These are phyloP conservation scores for Pangasius larnaudii DNA, from an alignment of 2,797 vertebrate genomes.

Conservation along the genomic window DNA sequence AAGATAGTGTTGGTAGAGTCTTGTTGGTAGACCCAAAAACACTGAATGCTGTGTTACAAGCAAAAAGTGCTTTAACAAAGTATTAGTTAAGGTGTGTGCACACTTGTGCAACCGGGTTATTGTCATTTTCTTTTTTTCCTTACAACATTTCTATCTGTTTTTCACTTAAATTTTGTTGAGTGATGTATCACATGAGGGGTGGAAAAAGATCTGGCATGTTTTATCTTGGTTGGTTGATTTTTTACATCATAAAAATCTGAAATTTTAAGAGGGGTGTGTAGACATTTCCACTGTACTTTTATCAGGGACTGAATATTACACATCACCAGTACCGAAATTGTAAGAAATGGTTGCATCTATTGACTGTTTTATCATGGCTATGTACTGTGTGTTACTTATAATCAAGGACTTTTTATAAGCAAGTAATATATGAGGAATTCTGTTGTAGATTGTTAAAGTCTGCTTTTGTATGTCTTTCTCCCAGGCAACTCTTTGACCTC, in stretches of 20 bases:
- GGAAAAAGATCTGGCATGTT: not conserved
- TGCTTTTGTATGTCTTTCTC: not conserved
- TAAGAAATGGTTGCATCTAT: not conserved
- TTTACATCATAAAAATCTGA: not conserved
- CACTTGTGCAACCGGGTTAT: not conserved
- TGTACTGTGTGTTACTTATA: not conserved
- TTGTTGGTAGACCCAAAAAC: not conserved
- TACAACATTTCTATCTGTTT: too few species aligned
- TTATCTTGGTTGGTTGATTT: not conserved
- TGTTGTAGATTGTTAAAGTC: too few species aligned
- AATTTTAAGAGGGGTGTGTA: not conserved
- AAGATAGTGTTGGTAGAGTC: not conserved
- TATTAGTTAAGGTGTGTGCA: not conserved
- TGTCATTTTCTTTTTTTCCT: not conserved
- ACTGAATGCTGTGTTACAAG: not conserved
- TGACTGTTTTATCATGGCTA: not conserved
- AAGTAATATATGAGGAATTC: not conserved
- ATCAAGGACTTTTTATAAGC: not conserved
- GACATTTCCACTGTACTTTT: not conserved
- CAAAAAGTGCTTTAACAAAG: not conserved
- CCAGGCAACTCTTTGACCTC: conserved; percentile 78
- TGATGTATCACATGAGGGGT: not conserved
- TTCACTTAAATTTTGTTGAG: too few species aligned
- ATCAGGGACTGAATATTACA: not conserved
- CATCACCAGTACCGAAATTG: not conserved